Percentiles rank a stretch among this genome's conserved stretches.
Conservation (phyloP, 2,113 vertebrate genomes). For the Sinocyclocheilus maitianheensis region DNA sequence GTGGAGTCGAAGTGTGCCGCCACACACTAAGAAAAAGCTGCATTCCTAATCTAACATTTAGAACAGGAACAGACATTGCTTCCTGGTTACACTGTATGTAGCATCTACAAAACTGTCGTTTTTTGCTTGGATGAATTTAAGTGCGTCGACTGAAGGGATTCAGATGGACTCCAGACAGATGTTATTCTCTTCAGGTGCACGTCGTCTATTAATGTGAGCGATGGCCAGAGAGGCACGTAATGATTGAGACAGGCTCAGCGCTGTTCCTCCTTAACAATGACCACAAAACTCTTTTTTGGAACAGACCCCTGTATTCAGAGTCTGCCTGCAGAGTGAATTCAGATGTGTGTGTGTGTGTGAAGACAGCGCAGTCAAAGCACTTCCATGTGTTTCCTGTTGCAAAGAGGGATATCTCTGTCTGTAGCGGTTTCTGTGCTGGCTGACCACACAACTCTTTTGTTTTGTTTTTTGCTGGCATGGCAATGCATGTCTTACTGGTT, state of each 20-base stretch:
- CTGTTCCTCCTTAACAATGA: conserved; percentile 58
- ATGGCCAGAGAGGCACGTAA: conserved; percentile 48
- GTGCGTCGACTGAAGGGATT: conserved; percentile 45
- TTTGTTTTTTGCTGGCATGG: conserved; percentile 20
- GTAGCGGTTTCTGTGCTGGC: not conserved
- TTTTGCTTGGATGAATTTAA: conserved; percentile 47
- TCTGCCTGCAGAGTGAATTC: conserved; percentile 49
- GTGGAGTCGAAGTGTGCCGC: not conserved
- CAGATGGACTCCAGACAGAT: conserved; percentile 48
- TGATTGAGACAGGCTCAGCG: conserved; percentile 51
- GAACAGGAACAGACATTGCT: not conserved
- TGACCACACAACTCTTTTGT: conserved; percentile 9
- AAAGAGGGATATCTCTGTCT: conserved; percentile 44
- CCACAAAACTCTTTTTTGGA: conserved; percentile 61
- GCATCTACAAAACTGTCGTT: conserved; percentile 14
- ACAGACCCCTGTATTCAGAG: conserved; percentile 56
- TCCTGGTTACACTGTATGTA: not conserved
- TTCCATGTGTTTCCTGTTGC: conserved; percentile 62
- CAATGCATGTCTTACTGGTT: not conserved
- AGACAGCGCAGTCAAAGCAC: conserved; percentile 54
- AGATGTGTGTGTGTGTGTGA: conserved; percentile 36
- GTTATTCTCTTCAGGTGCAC: conserved; percentile 44
- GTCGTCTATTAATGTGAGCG: conserved; percentile 27
- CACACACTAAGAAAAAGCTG: not conserved
- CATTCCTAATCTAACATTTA: not conserved